phyloP scores from a whole-genome alignment of 2,797 vertebrate species.

The Urocyon cinereoargenteus region DNA sequence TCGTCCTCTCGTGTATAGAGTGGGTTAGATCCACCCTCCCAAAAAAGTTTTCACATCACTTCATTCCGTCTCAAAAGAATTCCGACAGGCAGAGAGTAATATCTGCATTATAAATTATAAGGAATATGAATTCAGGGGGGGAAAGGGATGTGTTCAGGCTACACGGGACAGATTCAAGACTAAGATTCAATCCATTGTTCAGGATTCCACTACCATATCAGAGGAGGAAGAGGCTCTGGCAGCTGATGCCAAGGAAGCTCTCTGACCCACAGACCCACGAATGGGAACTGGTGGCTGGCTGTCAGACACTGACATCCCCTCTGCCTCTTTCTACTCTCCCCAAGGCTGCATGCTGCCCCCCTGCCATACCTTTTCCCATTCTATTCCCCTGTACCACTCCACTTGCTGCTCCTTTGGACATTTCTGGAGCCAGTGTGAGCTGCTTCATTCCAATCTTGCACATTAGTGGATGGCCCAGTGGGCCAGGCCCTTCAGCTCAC shows the following conservation, averaged over 20 bases:
- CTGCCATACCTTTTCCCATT: neutral
- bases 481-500: neutral
- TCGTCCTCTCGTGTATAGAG: neutral
- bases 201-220: neutral
- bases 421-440: neutral
- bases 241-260: neutral
- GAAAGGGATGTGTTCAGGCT: neutral
- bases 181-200: neutral
- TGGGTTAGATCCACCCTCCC: neutral
- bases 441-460: neutral
- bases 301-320: neutral
- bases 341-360: neutral
- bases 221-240: neutral
- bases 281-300: neutral
- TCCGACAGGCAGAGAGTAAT: neutral
- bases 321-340: neutral
- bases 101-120: neutral
- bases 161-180: neutral
- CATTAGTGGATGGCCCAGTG: neutral
- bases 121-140: neutral
- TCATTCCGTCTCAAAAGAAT: slow-evolving; percentile 24
- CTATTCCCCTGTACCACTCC: neutral
- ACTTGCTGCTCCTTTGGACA: neutral
- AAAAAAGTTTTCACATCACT: neutral
- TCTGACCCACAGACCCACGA: neutral